Percentiles rank a stretch among this genome's conserved stretches.
Evolutionary conservation across 2,113 vertebrate species (phyloP).

Genomic region (Crotophaga sulcirostris): DNA sequence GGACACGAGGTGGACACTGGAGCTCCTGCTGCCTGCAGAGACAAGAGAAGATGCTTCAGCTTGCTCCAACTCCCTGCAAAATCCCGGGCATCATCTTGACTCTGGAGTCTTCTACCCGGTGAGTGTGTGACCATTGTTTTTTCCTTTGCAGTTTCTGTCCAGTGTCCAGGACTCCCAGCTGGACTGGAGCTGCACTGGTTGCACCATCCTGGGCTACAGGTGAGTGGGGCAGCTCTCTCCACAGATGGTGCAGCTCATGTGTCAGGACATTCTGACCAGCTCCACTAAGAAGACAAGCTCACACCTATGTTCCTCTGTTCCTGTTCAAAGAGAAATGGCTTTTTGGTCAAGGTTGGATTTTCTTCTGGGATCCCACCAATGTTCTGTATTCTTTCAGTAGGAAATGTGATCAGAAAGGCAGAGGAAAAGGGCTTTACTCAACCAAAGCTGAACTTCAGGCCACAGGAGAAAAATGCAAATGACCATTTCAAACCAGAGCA

Average conservation of each 20-base stretch:
- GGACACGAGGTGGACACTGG: neutral
- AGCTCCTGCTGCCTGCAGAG: neutral
- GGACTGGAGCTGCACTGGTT: constrained; percentile 79
- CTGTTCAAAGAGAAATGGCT: neutral
- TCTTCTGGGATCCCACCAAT: neutral
- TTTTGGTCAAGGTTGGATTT: neutral
- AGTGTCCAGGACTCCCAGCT: constrained; percentile 81
- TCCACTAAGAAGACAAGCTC: neutral
- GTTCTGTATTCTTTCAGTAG: neutral
- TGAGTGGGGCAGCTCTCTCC: constrained; percentile 50
- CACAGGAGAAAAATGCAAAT: neutral
- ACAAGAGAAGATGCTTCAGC: neutral
- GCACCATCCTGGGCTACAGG: constrained; percentile 86
- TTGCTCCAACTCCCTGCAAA: neutral
- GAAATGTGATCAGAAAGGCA: neutral
- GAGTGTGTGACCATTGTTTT: neutral
- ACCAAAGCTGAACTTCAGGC: neutral
- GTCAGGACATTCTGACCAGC: neutral
- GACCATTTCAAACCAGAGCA: neutral
- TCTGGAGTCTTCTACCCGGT: neutral
- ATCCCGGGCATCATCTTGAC: neutral
- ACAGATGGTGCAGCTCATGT: neutral
- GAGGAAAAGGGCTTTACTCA: neutral
- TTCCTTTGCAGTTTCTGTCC: constrained; percentile 80
- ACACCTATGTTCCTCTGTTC: neutral